Base-by-base conservation (phyloP, 1,140 invertebrate species). In the Rhysida immarginata region DNA sequence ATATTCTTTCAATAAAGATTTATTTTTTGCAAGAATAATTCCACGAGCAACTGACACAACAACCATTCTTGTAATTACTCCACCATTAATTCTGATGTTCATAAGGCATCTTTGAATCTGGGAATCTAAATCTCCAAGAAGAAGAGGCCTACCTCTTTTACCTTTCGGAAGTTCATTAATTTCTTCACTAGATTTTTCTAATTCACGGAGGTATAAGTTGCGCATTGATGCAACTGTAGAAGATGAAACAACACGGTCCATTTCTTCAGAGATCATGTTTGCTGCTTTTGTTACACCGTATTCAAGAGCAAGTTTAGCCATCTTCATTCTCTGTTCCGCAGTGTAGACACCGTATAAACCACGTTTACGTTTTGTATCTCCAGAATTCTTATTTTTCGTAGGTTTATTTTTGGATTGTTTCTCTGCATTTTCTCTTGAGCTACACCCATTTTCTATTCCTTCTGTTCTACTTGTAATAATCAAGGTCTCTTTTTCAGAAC, bases 151-250 rank as follows among this genome's bases (percentile, higher is more conserved):
- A n/a, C 49, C 49, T 8, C 49, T 21, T 25, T 51, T 51, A 13
- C 49, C 49, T 51, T 27, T 51, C 16, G 49, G 49, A 21, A 51
- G 26, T 21, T 51, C 49, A 27, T 26, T 51, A n/a, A 51, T 51
- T 13, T 51, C 49, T 26, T 27, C 49, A 51, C 26, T 27, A 3
- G 3, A 3, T 11, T 27, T 25, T 20, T 51, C 49, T 27, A 26
- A 26, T 51, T 51, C 49, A 3, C 24, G 3, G 5, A 51, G 8
- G 20, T 51, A 51, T 26, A 51, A 51, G 26, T 51, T 51, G 5
- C 49, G 3, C 49, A 51, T 51, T 11, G 49, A 51, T n/a, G 49
- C 49, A 2, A 51, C 49, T 5, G 49, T 51, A 13, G 49, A 51
- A 13, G 49, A 51, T 5, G 49, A 51, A 8, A 51, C 49, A 26